Percentiles rank a stretch among this genome's conserved stretches.
These are phyloP conservation scores for Podarcis lilfordi DNA, from an alignment of 2,797 vertebrate genomes.

Conservation along the genomic window DNA sequence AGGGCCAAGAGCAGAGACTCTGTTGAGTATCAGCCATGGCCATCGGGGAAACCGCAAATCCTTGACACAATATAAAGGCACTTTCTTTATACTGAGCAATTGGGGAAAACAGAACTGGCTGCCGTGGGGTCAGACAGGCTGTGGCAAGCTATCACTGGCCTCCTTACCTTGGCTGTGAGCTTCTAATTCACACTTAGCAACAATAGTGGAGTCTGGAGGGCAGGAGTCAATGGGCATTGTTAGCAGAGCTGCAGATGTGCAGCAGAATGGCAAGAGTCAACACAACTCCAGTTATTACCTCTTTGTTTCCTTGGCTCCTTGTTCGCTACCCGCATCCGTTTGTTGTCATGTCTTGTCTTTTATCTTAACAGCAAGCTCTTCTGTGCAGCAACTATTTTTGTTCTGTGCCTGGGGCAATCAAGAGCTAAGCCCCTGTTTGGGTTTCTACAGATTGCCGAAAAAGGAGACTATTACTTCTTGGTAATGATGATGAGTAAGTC, in stretches of 20 bases:
- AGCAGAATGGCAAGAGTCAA: constrained; percentile 10
- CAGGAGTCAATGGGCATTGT: constrained; percentile 46
- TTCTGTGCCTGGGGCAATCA: constrained; percentile 24
- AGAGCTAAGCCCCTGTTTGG: constrained; percentile 12
- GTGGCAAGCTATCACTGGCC: neutral
- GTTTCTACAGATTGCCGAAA: neutral
- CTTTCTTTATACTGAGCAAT: constrained; percentile 42
- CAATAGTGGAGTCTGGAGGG: constrained; percentile 42
- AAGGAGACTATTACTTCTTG: neutral
- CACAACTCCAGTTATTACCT: constrained; percentile 5
- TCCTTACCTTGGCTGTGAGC: constrained; percentile 52
- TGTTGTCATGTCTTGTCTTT: constrained; percentile 4
- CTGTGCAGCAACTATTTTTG: constrained; percentile 26
- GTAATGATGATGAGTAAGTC: neutral
- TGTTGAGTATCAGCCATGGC: constrained; percentile 60
- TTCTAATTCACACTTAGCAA: constrained; percentile 51
- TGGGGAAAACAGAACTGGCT: constrained; percentile 14
- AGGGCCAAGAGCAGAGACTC: constrained; percentile 55
- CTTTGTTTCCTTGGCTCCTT: constrained; percentile 17
- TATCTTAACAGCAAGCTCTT: constrained; percentile 27
- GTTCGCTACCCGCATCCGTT: neutral
- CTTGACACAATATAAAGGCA: constrained; percentile 25
- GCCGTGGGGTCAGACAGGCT: constrained; percentile 24
- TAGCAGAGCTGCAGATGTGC: constrained; percentile 32
- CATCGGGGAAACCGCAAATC: constrained; percentile 34